These are phyloP conservation scores for Portevinia maculata DNA, from an alignment of 2,888 invertebrate species.

Conservation along the genomic window DNA sequence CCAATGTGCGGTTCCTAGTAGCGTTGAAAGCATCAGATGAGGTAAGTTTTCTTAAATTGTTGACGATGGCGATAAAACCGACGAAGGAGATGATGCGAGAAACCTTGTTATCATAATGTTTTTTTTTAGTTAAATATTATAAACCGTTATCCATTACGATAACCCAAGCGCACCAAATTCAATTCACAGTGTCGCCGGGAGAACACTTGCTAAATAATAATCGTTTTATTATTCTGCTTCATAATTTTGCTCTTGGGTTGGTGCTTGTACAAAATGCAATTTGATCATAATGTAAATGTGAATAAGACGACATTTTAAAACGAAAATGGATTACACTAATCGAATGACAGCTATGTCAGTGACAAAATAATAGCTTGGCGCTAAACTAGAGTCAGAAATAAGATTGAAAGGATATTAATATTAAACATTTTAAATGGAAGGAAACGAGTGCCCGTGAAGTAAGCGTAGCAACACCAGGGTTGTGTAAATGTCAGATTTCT, in stretches of 20 bases:
- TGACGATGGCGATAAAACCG: background rate
- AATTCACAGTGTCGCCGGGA: slow-evolving; percentile 4
- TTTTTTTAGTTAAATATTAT: slow-evolving; percentile 2
- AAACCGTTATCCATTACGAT: slow-evolving; percentile 14
- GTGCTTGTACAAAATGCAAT: slow-evolving; percentile 17
- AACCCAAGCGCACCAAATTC: slow-evolving; percentile 25
- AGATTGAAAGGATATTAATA: too few species aligned
- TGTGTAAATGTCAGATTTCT: too few species aligned
- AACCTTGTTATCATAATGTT: slow-evolving; percentile 29
- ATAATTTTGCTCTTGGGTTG: slow-evolving; percentile 8
- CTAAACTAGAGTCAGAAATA: too few species aligned
- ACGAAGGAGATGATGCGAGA: background rate
- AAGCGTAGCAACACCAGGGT: too few species aligned
- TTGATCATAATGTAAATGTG: slow-evolving; percentile 30
- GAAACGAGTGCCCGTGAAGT: too few species aligned
- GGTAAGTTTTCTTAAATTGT: background rate
- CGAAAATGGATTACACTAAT: slow-evolving; percentile 33
- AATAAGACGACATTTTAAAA: background rate
- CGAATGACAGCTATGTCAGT: background rate
- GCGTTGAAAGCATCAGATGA: background rate
- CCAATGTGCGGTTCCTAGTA: background rate
- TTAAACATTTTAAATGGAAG: too few species aligned
- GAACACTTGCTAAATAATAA: background rate
- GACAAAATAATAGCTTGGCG: too few species aligned
- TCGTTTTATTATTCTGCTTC: slow-evolving; percentile 6